A percentile compares a stretch with the other conserved stretches of the same genome.
These are phyloP conservation scores for Protomyctophum bolini DNA, from an alignment of 2,113 vertebrate species.

Conservation along the genomic window DNA sequence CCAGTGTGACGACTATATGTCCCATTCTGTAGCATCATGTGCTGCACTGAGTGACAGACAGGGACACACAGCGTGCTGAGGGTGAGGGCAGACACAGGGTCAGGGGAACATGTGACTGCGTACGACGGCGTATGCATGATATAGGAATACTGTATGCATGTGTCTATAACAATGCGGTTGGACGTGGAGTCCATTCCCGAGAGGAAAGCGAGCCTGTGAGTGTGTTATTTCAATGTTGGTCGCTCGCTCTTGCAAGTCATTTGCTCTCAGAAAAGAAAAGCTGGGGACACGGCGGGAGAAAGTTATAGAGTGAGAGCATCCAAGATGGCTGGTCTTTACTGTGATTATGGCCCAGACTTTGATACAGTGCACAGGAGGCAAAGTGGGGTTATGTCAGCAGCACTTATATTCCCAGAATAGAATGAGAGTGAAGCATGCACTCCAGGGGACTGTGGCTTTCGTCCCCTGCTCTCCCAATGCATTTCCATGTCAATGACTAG, in stretches of 20 bases:
- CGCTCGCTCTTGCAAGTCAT: constrained; percentile 6
- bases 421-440: too few relatives aligned
- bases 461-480: too few relatives aligned
- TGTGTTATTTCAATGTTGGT: not conserved
- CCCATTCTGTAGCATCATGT: constrained; percentile 16
- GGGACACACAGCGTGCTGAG: constrained; percentile 15
- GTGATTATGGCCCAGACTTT: too few relatives aligned
- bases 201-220: not conserved
- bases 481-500: too few relatives aligned
- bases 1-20: constrained; percentile 33
- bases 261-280: constrained; percentile 8
- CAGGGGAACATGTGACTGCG: constrained; percentile 45
- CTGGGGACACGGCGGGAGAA: not conserved
- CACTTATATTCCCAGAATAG: too few relatives aligned
- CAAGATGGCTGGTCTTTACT: too few relatives aligned
- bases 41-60: constrained; percentile 39
- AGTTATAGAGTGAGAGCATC: too few relatives aligned
- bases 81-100: constrained; percentile 38
- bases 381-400: too few relatives aligned
- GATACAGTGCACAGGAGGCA: too few relatives aligned
- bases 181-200: constrained; percentile 14
- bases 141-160: not conserved
- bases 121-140: not conserved
- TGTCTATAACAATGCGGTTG: constrained; percentile 16
- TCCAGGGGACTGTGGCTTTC: too few relatives aligned